Evolutionary conservation across 2,888 invertebrate genomes (phyloP).

Genomic region (Scotopteryx bipunctaria): DNA sequence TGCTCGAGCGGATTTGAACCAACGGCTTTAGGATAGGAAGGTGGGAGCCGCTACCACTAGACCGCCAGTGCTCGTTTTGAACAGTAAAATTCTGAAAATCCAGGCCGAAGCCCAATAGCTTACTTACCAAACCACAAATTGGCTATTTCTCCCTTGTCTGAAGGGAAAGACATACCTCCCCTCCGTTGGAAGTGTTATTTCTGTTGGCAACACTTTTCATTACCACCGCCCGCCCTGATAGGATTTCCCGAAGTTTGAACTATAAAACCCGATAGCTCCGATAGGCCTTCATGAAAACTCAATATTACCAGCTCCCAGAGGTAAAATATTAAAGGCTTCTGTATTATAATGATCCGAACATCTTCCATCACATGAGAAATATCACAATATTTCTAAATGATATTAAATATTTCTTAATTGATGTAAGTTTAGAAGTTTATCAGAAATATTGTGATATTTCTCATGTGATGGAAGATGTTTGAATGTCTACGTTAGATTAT

Average conservation of each 20-base stretch:
- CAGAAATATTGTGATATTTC: too few species aligned
- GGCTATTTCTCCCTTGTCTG: not conserved
- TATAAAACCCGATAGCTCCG: constrained; percentile 17
- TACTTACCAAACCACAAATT: not conserved
- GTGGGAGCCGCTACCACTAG: too few species aligned
- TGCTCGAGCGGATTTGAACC: too few species aligned
- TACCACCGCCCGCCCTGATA: constrained; percentile 4
- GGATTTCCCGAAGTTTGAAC: constrained; percentile 18
- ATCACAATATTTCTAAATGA: too few species aligned
- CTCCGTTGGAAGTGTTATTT: not conserved
- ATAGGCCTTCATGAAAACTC: constrained; percentile 20
- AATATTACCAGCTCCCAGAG: constrained; percentile 3
- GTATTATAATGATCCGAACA: not conserved
- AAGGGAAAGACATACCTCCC: not conserved
- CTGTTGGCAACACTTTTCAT: constrained; percentile 1
- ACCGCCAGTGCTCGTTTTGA: too few species aligned
- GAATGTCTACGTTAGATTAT: too few species aligned
- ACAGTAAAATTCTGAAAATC: too few species aligned
- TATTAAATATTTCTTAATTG: too few species aligned
- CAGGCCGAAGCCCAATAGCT: too few species aligned
- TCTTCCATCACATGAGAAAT: not conserved
- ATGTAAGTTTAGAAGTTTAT: too few species aligned
- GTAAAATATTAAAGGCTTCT: not conserved
- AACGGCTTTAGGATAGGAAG: too few species aligned
- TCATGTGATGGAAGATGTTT: not conserved